These are phyloP conservation scores for Capreolus pygargus DNA, from an alignment of 2,113 vertebrate genomes.

Conservation along the genomic window DNA sequence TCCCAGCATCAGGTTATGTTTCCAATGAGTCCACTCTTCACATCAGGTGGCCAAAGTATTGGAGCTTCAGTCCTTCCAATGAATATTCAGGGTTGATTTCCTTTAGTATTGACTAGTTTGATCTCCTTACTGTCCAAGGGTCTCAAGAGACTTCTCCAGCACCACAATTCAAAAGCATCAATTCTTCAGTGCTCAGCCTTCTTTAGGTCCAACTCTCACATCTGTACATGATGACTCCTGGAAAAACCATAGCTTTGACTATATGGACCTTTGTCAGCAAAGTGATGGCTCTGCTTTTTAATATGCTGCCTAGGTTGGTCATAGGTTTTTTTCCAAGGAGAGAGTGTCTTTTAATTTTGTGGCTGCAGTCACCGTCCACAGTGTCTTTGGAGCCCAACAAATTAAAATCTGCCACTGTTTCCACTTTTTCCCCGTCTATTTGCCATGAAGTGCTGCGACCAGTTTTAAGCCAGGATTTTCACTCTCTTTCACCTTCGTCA, in stretches of 20 bases:
- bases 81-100: background rate
- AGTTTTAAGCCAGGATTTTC: background rate
- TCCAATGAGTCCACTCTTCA: background rate
- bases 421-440: background rate
- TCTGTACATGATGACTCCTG: background rate
- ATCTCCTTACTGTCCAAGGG: background rate
- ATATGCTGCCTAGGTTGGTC: background rate
- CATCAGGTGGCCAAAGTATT: background rate
- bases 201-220: background rate
- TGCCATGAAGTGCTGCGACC: background rate
- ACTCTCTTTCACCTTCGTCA: background rate
- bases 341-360: background rate
- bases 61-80: background rate
- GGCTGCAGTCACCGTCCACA: background rate
- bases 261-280: background rate
- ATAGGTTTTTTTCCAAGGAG: background rate
- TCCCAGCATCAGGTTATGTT: background rate
- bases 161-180: background rate
- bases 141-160: background rate
- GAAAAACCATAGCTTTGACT: background rate
- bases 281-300: background rate
- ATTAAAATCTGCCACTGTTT: background rate
- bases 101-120: background rate
- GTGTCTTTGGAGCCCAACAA: background rate
- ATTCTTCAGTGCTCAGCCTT: background rate